phyloP scores from a whole-genome alignment of 2,113 vertebrate species.

The Zosterops pallidus region DNA sequence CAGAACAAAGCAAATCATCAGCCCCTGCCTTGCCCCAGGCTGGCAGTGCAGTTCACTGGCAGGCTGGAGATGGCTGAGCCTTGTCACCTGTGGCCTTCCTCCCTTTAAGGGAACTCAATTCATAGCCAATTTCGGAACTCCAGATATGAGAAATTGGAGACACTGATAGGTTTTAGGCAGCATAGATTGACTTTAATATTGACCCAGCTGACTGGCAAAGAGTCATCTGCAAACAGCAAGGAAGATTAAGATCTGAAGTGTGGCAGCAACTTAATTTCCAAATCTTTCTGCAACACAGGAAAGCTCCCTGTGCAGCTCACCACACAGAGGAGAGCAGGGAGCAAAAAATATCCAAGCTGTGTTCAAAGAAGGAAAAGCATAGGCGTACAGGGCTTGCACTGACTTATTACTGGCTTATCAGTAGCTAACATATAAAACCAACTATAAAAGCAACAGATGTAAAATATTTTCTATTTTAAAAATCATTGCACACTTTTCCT shows the following conservation, averaged over 20 bases:
- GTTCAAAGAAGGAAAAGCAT: conserved; percentile 8
- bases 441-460: neutral
- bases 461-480: conserved; percentile 4
- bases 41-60: rapidly evolving
- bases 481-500: neutral
- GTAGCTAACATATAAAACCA: neutral
- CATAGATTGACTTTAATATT: neutral
- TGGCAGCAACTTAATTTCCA: neutral
- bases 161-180: neutral
- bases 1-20: neutral
- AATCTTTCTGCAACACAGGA: neutral
- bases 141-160: neutral
- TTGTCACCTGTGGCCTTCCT: neutral
- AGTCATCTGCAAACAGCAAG: neutral
- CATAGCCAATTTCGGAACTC: neutral
- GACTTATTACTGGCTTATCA: conserved; percentile 11
- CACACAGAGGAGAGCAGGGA: neutral
- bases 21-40: neutral
- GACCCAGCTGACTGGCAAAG: neutral
- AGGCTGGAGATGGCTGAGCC: neutral
- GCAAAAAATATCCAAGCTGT: conserved; percentile 1
- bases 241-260: neutral
- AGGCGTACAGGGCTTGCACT: neutral
- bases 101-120: neutral
- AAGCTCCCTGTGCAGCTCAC: neutral